A percentile compares a stretch with the other conserved stretches of the same genome.
Evolutionary conservation across 2,113 vertebrate species (phyloP).

Genomic region (Rhodinocichla rosea): DNA sequence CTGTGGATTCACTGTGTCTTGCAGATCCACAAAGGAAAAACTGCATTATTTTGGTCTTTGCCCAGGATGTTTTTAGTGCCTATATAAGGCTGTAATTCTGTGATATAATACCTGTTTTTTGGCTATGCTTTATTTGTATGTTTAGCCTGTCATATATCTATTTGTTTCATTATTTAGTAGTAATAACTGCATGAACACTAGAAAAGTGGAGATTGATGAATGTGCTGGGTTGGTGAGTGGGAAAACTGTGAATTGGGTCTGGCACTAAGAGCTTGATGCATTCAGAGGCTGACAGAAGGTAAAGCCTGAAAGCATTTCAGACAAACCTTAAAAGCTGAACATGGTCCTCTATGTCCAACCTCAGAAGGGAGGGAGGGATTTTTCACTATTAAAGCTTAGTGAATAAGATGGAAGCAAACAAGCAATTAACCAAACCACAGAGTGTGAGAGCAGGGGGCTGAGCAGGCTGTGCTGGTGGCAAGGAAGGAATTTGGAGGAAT

Average conservation of each 20-base stretch:
- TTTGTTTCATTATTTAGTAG: background rate
- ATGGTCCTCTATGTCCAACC: background rate
- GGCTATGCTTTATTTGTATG: background rate
- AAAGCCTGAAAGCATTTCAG: background rate
- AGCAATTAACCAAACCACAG: background rate
- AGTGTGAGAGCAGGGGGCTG: accelerated
- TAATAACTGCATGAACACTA: background rate
- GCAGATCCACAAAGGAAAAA: background rate
- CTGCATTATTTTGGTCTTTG: background rate
- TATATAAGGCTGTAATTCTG: background rate
- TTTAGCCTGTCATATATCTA: background rate
- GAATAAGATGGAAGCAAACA: background rate
- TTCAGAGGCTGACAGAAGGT: background rate
- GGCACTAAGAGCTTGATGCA: background rate
- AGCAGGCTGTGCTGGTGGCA: background rate
- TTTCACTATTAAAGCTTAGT: background rate
- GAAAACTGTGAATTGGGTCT: background rate
- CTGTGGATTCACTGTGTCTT: background rate
- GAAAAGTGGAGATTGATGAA: background rate
- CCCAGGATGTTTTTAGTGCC: background rate
- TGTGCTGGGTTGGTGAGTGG: background rate
- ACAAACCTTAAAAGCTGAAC: background rate
- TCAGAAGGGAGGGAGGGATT: accelerated
- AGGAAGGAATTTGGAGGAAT: background rate
- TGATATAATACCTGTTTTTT: background rate